phyloP scores from a whole-genome alignment of 1,140 invertebrate species.

The Lucilia sericata region DNA sequence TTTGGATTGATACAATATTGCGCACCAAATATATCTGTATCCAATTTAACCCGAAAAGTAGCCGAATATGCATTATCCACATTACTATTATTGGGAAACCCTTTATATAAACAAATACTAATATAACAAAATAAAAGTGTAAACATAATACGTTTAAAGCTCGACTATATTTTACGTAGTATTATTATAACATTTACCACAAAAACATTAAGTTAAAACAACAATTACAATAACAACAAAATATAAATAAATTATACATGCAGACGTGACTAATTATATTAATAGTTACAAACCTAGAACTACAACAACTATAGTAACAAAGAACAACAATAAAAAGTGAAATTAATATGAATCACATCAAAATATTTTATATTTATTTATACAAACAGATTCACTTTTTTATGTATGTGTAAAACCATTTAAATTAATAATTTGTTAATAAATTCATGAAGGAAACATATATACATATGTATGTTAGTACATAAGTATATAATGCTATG shows the following conservation, averaged over 20 bases:
- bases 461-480: no score
- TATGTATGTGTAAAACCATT: no score
- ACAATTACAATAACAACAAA: background rate
- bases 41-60: no score
- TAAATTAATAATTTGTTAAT: no score
- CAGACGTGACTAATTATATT: conserved; percentile 65
- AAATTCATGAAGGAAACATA: no score
- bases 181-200: conserved; percentile 36
- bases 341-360: conserved; percentile 30
- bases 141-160: conserved; percentile 35
- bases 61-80: no score
- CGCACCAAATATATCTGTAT: no score
- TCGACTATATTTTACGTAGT: conserved; percentile 29
- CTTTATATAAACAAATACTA: no score
- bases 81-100: no score
- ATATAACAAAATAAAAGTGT: conserved; percentile 15
- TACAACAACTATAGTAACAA: conserved; percentile 18
- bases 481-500: no score
- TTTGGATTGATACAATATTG: no score
- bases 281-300: conserved; percentile 57
- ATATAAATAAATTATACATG: conserved; percentile 64
- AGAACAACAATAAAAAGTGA: conserved; percentile 16
- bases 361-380: background rate
- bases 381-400: no score
- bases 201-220: conserved; percentile 13